Conservation (phyloP, 2,888 invertebrate species). For the Mimachlamys varia region DNA sequence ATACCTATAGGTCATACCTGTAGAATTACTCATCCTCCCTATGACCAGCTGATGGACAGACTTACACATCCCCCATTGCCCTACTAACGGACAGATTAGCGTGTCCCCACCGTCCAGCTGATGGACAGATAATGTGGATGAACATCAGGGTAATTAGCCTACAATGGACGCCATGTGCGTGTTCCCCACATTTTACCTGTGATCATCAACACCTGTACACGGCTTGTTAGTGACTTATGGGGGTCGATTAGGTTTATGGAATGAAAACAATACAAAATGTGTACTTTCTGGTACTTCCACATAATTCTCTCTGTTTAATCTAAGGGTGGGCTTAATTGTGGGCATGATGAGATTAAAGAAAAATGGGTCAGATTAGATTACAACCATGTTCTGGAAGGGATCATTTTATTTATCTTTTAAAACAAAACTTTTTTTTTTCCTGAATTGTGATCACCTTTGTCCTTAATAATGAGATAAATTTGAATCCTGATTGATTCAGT, state of each 20-base stretch:
- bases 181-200: slow-evolving; percentile 3
- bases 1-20: slow-evolving; percentile 17
- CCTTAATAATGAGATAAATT: too few species aligned
- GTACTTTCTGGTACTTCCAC: background rate
- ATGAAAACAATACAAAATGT: background rate
- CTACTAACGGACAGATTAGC: background rate
- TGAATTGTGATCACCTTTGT: too few species aligned
- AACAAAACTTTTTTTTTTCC: too few species aligned
- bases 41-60: background rate
- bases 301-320: background rate
- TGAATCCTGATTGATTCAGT: too few species aligned
- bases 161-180: background rate
- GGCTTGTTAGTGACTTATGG: background rate
- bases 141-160: background rate
- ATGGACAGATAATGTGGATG: background rate
- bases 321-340: background rate
- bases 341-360: background rate
- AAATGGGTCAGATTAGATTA: background rate
- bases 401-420: too few species aligned
- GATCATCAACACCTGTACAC: slow-evolving; percentile 10
- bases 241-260: background rate
- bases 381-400: background rate
- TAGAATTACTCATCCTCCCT: too few species aligned
- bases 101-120: background rate
- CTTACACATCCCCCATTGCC: background rate